These are phyloP conservation scores for Xenentodon cancila DNA, from an alignment of 2,797 vertebrate genomes.

Conservation along the genomic window DNA sequence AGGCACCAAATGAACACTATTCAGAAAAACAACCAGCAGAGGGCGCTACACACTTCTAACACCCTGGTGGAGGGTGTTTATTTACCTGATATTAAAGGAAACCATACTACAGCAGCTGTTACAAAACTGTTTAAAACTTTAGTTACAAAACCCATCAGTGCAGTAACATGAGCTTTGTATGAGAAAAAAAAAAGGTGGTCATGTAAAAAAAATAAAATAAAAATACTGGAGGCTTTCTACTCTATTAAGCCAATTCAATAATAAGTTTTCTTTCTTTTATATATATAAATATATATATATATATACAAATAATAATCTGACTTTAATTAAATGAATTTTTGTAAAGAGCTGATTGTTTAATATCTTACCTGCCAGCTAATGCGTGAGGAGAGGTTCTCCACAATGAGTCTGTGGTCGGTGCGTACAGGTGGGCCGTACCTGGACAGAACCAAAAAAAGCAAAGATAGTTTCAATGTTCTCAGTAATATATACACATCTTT, in stretches of 20 bases:
- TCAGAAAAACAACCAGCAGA: conserved; percentile 94
- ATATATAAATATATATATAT: too few relatives aligned
- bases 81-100: conserved; percentile 86
- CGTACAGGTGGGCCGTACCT: conserved; percentile 92
- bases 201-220: conserved; percentile 12
- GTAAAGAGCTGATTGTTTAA: neutral
- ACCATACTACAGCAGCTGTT: conserved; percentile 88
- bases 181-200: conserved; percentile 28
- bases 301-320: conserved; percentile 18
- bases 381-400: conserved; percentile 93
- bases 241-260: conserved; percentile 35
- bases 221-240: conserved; percentile 18
- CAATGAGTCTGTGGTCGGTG: conserved; percentile 92
- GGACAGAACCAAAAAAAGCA: neutral
- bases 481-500: too few relatives aligned
- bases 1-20: conserved; percentile 96
- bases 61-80: conserved; percentile 77
- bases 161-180: conserved; percentile 49
- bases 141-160: conserved; percentile 78
- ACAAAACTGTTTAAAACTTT: conserved; percentile 81
- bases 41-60: conserved; percentile 84
- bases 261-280: neutral
- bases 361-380: conserved; percentile 95
- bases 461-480: too few relatives aligned
- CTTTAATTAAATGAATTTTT: conserved; percentile 8